These are phyloP conservation scores for Sphenopsis melanotis DNA, from an alignment of 2,797 vertebrate genomes.

Conservation along the genomic window DNA sequence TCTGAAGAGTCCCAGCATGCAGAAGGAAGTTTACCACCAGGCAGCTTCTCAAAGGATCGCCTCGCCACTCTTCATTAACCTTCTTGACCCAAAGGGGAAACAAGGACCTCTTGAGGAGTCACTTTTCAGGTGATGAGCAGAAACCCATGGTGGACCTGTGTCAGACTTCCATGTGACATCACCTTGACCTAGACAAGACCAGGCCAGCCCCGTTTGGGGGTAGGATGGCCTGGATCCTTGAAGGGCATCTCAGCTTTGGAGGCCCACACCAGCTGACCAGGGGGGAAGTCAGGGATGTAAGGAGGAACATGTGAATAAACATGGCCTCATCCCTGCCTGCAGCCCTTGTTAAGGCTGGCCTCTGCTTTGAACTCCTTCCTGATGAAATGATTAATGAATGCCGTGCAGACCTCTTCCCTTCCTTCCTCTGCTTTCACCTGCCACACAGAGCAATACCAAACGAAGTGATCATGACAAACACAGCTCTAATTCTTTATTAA, in stretches of 20 bases:
- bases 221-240: not conserved
- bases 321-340: not conserved
- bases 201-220: accelerated
- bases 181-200: not conserved
- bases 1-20: not conserved
- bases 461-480: slow-evolving; percentile 64
- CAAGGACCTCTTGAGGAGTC: not conserved
- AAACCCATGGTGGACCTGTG: not conserved
- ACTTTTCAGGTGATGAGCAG: not conserved
- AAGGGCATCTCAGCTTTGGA: not conserved
- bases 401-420: slow-evolving; percentile 44
- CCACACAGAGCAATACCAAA: slow-evolving; percentile 62
- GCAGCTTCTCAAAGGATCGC: not conserved
- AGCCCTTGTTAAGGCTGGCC: slow-evolving; percentile 31
- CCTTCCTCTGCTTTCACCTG: slow-evolving; percentile 45
- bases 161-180: not conserved
- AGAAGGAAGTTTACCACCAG: not conserved
- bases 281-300: not conserved
- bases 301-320: slow-evolving; percentile 23
- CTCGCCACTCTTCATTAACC: not conserved
- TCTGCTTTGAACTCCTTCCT: slow-evolving; percentile 57
- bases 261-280: not conserved
- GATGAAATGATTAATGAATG: slow-evolving; percentile 63
- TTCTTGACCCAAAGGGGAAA: not conserved
- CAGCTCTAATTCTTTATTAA: slow-evolving; percentile 75